A percentile compares a stretch with the other conserved stretches of the same genome.
These are phyloP conservation scores for Phenganax subtilis DNA, from an alignment of 92 coral and sea anemone genomes.

Conservation along the genomic window DNA sequence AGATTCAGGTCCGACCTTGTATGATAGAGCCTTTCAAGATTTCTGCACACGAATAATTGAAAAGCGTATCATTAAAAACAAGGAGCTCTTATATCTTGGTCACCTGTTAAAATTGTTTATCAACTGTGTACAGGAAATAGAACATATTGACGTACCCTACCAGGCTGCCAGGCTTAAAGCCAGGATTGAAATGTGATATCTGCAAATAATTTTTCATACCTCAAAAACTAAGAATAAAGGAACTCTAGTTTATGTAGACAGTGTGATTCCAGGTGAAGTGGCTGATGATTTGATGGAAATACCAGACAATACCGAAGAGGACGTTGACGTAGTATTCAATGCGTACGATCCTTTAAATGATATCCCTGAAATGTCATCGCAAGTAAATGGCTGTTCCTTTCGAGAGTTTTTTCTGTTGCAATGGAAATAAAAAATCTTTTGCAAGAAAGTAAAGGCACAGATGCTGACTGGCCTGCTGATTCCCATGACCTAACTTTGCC, in stretches of 20 bases:
- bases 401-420: constrained; percentile 12
- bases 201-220: constrained; percentile 6
- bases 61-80: constrained; percentile 10
- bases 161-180: constrained; percentile 7
- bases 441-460: constrained; percentile 26
- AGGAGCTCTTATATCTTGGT: not conserved
- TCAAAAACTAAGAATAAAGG: constrained; percentile 16
- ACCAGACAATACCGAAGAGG: not conserved
- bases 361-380: not conserved
- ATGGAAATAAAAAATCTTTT: constrained; percentile 22
- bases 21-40: constrained; percentile 18
- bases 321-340: not conserved
- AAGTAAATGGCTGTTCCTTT: constrained; percentile 17
- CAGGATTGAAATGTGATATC: constrained; percentile 20
- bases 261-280: constrained; percentile 16
- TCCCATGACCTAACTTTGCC: constrained; percentile 23
- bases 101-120: constrained; percentile 4
- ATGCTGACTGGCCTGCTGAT: constrained; percentile 19
- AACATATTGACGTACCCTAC: constrained; percentile 14
- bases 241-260: constrained; percentile 4
- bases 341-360: constrained; percentile 4
- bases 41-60: constrained; percentile 2
- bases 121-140: constrained; percentile 18
- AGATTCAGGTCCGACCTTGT: constrained; percentile 6
- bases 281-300: constrained; percentile 13